These are phyloP conservation scores for Psilopogon haemacephalus DNA, from an alignment of 2,113 vertebrate genomes.

Conservation along the genomic window DNA sequence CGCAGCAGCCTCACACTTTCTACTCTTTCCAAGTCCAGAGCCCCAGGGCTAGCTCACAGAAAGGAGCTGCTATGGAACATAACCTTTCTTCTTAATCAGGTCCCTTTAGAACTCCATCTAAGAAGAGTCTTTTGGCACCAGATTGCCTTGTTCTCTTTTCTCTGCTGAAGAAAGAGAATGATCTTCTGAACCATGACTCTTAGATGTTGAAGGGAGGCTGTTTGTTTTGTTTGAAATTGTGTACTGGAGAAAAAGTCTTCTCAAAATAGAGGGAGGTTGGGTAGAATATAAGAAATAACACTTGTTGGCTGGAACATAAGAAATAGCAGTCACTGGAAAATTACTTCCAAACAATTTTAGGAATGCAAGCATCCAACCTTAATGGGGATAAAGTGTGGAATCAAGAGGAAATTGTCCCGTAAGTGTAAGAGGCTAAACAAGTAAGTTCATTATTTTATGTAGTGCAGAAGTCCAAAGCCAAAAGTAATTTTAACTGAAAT, in stretches of 20 bases:
- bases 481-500: neutral
- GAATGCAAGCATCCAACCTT: neutral
- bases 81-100: neutral
- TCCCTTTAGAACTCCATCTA: neutral
- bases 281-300: neutral
- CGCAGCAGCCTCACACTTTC: neutral
- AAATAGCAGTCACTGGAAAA: neutral
- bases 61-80: neutral
- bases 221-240: neutral
- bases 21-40: neutral
- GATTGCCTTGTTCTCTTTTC: neutral
- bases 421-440: neutral
- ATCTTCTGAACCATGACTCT: conserved; percentile 1
- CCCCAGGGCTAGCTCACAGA: neutral
- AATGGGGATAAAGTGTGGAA: neutral
- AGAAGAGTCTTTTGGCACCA: neutral
- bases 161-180: neutral
- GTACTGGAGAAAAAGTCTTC: neutral
- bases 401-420: neutral
- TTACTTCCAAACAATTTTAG: neutral
- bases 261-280: neutral
- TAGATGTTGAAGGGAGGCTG: neutral
- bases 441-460: neutral
- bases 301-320: neutral
- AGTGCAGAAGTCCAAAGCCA: neutral